Evolutionary conservation across 2,888 invertebrate species (phyloP).

Genomic region (Bellardia bayeri): DNA sequence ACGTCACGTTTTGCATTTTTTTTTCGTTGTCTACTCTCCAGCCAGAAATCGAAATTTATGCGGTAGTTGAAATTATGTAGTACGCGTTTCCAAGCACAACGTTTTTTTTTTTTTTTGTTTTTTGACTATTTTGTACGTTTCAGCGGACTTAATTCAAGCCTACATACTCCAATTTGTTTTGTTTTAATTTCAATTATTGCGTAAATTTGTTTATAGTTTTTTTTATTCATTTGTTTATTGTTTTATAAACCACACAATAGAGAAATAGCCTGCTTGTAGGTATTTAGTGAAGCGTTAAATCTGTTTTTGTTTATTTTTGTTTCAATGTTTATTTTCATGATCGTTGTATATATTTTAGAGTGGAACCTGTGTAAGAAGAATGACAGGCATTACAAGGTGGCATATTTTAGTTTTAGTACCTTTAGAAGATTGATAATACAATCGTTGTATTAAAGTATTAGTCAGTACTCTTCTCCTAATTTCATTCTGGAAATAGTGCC

Average conservation of each 20-base stretch:
- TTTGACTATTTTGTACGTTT: slow-evolving; percentile 22
- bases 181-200: slow-evolving; percentile 40
- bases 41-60: slow-evolving; percentile 53
- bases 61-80: slow-evolving; percentile 45
- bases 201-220: slow-evolving; percentile 45
- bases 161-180: slow-evolving; percentile 46
- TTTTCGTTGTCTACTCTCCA: slow-evolving; percentile 10
- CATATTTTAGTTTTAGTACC: too few species aligned
- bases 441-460: too few species aligned
- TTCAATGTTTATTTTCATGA: not conserved
- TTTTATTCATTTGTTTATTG: slow-evolving; percentile 19
- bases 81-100: slow-evolving; percentile 49
- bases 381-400: not conserved
- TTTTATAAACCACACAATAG: slow-evolving; percentile 49
- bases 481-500: too few species aligned
- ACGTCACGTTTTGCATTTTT: slow-evolving; percentile 60
- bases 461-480: too few species aligned
- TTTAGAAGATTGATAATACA: too few species aligned
- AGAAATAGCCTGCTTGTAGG: slow-evolving; percentile 18
- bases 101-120: slow-evolving; percentile 15
- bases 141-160: slow-evolving; percentile 45
- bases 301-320: slow-evolving; percentile 28
- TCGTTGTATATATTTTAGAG: not conserved
- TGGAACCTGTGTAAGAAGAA: slow-evolving; percentile 16
- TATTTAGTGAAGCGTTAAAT: slow-evolving; percentile 60